These are phyloP conservation scores for Sturnus vulgaris DNA, from an alignment of 2,113 vertebrate genomes.

Conservation along the genomic window DNA sequence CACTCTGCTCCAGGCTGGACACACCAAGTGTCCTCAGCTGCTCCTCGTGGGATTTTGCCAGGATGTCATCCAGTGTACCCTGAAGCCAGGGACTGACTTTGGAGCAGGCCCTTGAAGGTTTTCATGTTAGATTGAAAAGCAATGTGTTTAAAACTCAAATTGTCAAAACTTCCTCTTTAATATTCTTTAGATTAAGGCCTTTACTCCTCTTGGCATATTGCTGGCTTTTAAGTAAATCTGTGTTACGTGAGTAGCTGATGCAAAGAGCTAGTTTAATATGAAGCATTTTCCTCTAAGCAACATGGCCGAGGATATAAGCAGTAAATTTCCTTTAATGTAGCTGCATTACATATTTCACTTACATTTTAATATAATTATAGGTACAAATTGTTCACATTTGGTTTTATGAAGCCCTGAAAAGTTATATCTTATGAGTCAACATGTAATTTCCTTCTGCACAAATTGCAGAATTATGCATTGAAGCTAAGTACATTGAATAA, in stretches of 20 bases:
- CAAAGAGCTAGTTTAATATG: background rate
- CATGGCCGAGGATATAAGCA: background rate
- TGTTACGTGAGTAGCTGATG: background rate
- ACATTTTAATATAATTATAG: constrained; percentile 37
- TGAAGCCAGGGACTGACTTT: background rate
- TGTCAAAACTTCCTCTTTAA: background rate
- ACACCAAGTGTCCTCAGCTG: background rate
- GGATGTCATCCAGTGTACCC: background rate
- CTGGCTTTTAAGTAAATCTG: background rate
- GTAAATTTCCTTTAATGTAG: background rate
- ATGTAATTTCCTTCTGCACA: constrained; percentile 52
- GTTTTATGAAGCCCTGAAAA: constrained; percentile 31
- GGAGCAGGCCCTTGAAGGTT: background rate
- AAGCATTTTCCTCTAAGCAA: background rate
- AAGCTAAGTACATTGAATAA: constrained; percentile 23
- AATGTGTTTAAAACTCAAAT: background rate
- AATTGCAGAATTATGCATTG: constrained; percentile 49
- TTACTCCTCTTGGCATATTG: background rate
- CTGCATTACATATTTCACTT: constrained; percentile 2
- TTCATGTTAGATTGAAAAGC: background rate
- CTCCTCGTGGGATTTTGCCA: background rate
- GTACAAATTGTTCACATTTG: constrained; percentile 45
- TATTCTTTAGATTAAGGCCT: background rate
- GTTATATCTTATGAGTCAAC: constrained; percentile 39
- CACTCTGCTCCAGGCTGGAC: background rate